A percentile compares a stretch with the other conserved stretches of the same genome.
These are phyloP conservation scores for Takifugu rubripes DNA, from an alignment of 2,797 vertebrate genomes.

Conservation along the genomic window DNA sequence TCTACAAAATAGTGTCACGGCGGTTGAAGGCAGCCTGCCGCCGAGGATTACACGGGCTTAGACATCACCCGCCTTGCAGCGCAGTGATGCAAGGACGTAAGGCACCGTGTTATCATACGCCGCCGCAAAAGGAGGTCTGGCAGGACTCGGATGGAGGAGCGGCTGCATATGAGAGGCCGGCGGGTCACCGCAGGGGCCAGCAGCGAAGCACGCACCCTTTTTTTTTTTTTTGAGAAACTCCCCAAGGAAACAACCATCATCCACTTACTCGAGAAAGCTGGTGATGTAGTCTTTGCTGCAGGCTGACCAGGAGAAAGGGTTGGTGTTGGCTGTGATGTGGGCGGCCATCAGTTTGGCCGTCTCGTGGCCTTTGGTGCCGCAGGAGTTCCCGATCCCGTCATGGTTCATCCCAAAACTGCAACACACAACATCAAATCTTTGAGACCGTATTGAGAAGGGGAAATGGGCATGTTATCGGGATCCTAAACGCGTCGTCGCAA, in stretches of 20 bases:
- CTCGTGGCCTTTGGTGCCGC: conserved; percentile 97
- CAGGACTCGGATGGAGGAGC: conserved; percentile 29
- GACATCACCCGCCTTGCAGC: conserved; percentile 38
- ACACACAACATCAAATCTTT: conserved; percentile 48
- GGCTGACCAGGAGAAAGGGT: conserved; percentile 98
- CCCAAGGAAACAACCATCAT: conserved; percentile 39
- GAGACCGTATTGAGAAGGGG: too few species aligned
- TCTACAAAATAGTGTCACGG: conserved; percentile 18
- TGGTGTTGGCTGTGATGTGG: conserved; percentile 98
- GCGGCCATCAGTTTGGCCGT: conserved; percentile 98
- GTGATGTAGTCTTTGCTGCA: conserved; percentile 99
- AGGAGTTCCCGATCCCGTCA: conserved; percentile 97
- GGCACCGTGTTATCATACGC: conserved; percentile 38
- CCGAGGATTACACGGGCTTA: conserved; percentile 27
- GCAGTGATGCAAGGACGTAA: conserved; percentile 29
- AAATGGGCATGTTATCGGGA: too few species aligned
- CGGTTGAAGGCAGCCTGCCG: conserved; percentile 34
- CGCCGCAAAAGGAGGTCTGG: conserved; percentile 51
- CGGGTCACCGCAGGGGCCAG: conserved; percentile 45
- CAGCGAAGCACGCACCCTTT: conserved; percentile 35
- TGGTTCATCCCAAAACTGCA: conserved; percentile 99
- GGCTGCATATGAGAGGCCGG: conserved; percentile 20
- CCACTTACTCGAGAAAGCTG: conserved; percentile 99
- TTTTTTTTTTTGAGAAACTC: conserved; percentile 4
- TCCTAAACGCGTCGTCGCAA: too few species aligned